Percentiles rank a stretch among this genome's conserved stretches.
phyloP scores from a whole-genome alignment of 2,113 vertebrate species.

The Hepsetus odoe region DNA sequence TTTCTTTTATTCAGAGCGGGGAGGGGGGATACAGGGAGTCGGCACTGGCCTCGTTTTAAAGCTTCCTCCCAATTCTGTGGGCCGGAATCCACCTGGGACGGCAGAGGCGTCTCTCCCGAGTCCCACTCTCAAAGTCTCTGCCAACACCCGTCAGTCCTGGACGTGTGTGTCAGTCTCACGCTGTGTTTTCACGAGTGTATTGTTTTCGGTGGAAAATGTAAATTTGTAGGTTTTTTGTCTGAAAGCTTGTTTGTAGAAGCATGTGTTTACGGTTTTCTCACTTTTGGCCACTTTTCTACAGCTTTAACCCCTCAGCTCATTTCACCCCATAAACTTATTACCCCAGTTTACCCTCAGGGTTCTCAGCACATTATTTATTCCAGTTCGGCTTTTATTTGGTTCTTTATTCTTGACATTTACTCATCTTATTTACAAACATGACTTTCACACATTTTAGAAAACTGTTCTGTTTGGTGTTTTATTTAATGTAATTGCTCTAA shows the following conservation, averaged over 20 bases:
- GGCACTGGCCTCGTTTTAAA: slow-evolving; percentile 10
- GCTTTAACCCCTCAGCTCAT: too few relatives aligned
- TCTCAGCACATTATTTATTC: too few relatives aligned
- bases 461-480: too few relatives aligned
- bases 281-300: not conserved
- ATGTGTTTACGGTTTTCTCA: not conserved
- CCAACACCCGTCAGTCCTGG: slow-evolving; percentile 25
- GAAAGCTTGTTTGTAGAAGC: not conserved
- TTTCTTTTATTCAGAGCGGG: too few relatives aligned
- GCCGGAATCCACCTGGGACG: not conserved
- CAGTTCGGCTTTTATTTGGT: too few relatives aligned
- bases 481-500: too few relatives aligned
- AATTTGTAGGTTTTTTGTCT: not conserved
- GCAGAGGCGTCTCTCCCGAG: slow-evolving; percentile 7
- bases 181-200: slow-evolving; percentile 32
- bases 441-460: too few relatives aligned
- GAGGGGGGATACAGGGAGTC: not conserved
- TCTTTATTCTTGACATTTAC: too few relatives aligned
- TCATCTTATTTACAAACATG: too few relatives aligned
- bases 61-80: not conserved
- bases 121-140: not conserved
- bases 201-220: not conserved
- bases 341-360: too few relatives aligned
- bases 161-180: not conserved
- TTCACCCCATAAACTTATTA: too few relatives aligned